Evolutionary conservation across 2,113 vertebrate genomes (phyloP).

Genomic region (Conger conger): DNA sequence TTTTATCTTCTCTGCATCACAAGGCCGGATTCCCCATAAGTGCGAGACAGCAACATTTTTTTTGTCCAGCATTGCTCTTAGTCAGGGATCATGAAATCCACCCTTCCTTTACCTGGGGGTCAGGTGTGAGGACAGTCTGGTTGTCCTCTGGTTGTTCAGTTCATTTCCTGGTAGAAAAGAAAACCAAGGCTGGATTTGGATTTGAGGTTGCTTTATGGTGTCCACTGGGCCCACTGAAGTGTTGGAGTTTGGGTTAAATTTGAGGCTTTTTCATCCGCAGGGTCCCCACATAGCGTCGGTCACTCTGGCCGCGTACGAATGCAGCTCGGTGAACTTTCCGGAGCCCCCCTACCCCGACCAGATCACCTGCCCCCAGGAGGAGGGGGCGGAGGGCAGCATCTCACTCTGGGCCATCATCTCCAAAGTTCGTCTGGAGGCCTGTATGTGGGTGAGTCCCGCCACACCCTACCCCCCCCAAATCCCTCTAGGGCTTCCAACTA

Average conservation of each 20-base stretch:
- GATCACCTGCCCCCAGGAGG: conserved; percentile 86
- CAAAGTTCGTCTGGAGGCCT: conserved; percentile 97
- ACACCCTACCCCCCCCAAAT: not conserved
- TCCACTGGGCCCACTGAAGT: no score
- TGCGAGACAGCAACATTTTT: no score
- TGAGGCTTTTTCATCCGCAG: conserved; percentile 57
- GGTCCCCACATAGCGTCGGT: conserved; percentile 98
- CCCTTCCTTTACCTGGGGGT: no score
- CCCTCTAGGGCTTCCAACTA: no score
- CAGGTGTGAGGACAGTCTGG: no score
- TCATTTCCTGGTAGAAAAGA: no score
- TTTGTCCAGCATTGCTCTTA: not conserved
- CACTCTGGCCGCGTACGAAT: conserved; percentile 96
- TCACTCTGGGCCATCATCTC: conserved; percentile 95
- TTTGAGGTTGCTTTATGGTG: not conserved
- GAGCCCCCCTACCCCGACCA: conserved; percentile 97
- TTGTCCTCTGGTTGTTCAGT: no score
- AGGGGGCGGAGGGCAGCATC: conserved; percentile 68
- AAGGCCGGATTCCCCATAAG: no score
- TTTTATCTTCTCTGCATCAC: not conserved
- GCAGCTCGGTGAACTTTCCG: conserved; percentile 92
- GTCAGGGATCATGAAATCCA: no score
- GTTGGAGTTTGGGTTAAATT: no score
- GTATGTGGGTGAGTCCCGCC: conserved; percentile 92
- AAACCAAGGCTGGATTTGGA: no score